Evolutionary conservation across 1,140 invertebrate species (phyloP), one percentile per base, ranked within the genome.

Genomic region (Apis laboriosa): DNA sequence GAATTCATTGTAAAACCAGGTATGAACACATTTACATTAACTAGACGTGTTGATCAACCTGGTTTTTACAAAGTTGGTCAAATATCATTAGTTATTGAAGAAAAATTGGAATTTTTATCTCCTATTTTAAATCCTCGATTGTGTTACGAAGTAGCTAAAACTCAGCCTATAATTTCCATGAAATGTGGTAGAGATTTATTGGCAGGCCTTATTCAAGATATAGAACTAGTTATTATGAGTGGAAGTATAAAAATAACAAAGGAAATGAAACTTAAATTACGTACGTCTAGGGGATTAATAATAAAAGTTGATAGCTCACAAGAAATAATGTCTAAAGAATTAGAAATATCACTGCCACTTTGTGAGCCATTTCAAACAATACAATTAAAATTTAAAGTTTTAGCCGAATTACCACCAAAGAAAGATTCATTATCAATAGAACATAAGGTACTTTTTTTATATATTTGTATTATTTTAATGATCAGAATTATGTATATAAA

Each of bases 401-500:
- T 97, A 58, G 97, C 97, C 7, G 96, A 96, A 82, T 92, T 98
- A 64, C 96, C 96, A 28, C 95, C 96, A 3, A 96, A 96, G 86
- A 96, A 95, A 87, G 95, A 96, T 91, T 91, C 95, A 63, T 95
- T 95, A 87, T 95, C 94, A 60, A 95, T 97, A 91, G 96, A 97
- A 86, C 96, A 97, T 90, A 96, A 96, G 92, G 95, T 97, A 92
- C 93, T 85, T 71, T 70, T 43, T 77, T 74, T 86, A 60, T 76
- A 61, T 72, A 58, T 74, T 43, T 43, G 5, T 43, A 43, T 43
- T 43, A 67, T 56, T 60, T 13, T 79, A 66, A 49, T 58, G 24
- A 11, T 61, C 19, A 9, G 63, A 77, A 28, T 17, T 60, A 43
- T 68, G 51, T 28, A 5, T 56, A 24, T 24, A 24, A 24, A 24